phyloP scores from a whole-genome alignment of 1,140 invertebrate species.

The Sarcophaga bullata region DNA sequence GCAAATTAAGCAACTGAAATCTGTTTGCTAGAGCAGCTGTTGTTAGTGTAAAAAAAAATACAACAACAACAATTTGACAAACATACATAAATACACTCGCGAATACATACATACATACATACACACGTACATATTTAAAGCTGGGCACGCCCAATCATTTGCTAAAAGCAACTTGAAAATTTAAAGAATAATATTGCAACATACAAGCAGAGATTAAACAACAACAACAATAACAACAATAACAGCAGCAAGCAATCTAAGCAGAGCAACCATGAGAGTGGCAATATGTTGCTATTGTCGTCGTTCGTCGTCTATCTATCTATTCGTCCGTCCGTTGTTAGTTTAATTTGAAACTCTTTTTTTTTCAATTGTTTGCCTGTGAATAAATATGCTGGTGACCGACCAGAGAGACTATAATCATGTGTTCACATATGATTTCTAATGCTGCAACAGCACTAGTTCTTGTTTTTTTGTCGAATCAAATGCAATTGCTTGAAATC shows the following conservation, averaged over 20 bases:
- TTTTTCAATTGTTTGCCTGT: background rate
- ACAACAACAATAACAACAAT: background rate
- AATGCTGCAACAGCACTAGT: background rate
- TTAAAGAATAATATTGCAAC: slow-evolving; percentile 24
- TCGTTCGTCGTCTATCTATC: too few species aligned
- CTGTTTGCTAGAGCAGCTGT: background rate
- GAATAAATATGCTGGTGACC: background rate
- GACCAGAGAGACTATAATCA: slow-evolving; percentile 2
- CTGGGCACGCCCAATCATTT: slow-evolving; percentile 35
- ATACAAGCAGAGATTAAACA: background rate
- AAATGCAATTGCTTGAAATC: too few species aligned
- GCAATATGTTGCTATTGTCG: too few species aligned
- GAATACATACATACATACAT: too few species aligned
- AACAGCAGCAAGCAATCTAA: background rate
- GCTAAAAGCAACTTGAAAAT: slow-evolving; percentile 26
- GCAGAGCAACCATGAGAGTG: too few species aligned
- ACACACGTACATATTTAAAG: slow-evolving; percentile 19
- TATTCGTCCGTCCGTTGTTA: too few species aligned
- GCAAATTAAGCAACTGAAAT: too few species aligned
- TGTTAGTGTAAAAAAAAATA: too few species aligned
- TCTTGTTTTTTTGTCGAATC: background rate
- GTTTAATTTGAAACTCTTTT: too few species aligned
- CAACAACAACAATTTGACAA: too few species aligned
- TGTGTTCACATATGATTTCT: slow-evolving; percentile 24
- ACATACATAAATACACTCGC: too few species aligned